Evolutionary conservation across 1,140 invertebrate genomes (phyloP).

Genomic region (Prorops nasuta): DNA sequence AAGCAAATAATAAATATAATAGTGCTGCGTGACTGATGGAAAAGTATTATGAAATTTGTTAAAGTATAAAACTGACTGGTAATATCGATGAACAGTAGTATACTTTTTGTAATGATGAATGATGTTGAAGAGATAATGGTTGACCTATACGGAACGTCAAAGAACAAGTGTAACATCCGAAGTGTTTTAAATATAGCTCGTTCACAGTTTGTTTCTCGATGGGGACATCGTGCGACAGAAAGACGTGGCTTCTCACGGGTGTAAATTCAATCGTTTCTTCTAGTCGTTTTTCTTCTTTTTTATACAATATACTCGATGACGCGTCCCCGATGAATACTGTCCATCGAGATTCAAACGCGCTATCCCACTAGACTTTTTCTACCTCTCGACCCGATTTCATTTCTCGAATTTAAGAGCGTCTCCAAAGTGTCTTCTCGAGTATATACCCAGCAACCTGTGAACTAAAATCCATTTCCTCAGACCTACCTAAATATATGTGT

Average conservation of each 20-base stretch:
- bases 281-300: constrained; percentile 12
- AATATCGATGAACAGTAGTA: background rate
- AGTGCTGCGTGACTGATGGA: too few relatives aligned
- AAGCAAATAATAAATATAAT: too few relatives aligned
- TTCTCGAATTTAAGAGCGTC: background rate
- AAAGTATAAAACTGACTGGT: background rate
- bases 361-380: constrained; percentile 1
- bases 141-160: background rate
- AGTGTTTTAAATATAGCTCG: background rate
- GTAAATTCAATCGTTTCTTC: constrained; percentile 14
- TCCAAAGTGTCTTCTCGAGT: too few relatives aligned
- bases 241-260: constrained; percentile 13
- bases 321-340: constrained; percentile 20
- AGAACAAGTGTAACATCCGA: background rate
- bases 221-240: background rate
- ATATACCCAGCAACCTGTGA: too few relatives aligned
- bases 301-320: constrained; percentile 10
- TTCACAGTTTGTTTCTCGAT: background rate
- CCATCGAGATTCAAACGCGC: background rate
- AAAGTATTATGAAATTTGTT: too few relatives aligned
- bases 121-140: too few relatives aligned
- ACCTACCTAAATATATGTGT: too few relatives aligned
- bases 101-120: background rate
- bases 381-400: background rate
- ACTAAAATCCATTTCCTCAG: too few relatives aligned